Percentiles rank a stretch among this genome's conserved stretches.
phyloP scores from a whole-genome alignment of 92 coral and sea anemone species.

The Palythoa grandis region DNA sequence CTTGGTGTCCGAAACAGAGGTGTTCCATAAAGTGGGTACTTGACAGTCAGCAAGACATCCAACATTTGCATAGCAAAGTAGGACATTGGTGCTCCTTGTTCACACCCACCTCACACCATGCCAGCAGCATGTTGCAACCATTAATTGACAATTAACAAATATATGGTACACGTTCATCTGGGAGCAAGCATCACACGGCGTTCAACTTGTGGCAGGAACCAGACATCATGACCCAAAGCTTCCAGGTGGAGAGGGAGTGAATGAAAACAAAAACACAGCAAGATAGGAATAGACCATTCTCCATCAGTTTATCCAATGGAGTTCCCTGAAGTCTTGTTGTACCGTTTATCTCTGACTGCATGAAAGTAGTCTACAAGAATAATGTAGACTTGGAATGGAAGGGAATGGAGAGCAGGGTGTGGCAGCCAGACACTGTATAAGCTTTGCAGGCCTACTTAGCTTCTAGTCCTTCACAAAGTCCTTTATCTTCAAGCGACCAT shows the following conservation, averaged over 20 bases:
- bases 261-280: conserved; percentile 26
- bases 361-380: not conserved
- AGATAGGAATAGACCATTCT: not conserved
- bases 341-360: conserved; percentile 21
- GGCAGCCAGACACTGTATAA: conserved; percentile 36
- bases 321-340: not conserved
- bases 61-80: conserved; percentile 50
- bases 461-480: conserved; percentile 52
- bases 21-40: conserved; percentile 52
- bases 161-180: conserved; percentile 40
- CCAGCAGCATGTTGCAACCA: conserved; percentile 20
- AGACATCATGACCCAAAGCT: conserved; percentile 88
- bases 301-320: conserved; percentile 1
- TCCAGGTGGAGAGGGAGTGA: conserved; percentile 96
- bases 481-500: conserved; percentile 44
- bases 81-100: conserved; percentile 41
- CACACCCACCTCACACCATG: conserved; percentile 28
- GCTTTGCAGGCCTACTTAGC: conserved; percentile 51
- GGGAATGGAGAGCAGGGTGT: not conserved
- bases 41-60: conserved; percentile 51
- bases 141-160: conserved; percentile 24
- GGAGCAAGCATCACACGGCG: conserved; percentile 74
- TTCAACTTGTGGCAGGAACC: conserved; percentile 83
- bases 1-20: conserved; percentile 30
- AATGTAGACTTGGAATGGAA: not conserved